A percentile compares a stretch with the other conserved stretches of the same genome.
Evolutionary conservation across 2,113 vertebrate genomes (phyloP).

Genomic region (Brachyistius frenatus): DNA sequence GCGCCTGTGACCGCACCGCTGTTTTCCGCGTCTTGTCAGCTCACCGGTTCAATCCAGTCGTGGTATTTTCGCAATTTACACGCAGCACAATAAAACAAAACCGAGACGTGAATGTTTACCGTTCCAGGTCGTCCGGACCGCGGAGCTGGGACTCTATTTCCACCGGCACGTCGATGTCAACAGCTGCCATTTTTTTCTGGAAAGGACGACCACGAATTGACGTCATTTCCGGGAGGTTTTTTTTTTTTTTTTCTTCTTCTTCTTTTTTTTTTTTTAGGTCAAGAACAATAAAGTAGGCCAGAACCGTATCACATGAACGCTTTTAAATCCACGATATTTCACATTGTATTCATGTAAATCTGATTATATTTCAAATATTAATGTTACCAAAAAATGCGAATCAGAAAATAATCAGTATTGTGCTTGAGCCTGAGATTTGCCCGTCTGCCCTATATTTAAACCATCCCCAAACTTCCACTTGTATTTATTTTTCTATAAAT

Average conservation of each 20-base stretch:
- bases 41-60: not conserved
- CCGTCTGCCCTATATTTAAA: too few relatives aligned
- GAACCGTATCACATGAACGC: too few relatives aligned
- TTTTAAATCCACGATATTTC: too few relatives aligned
- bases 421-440: too few relatives aligned
- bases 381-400: too few relatives aligned
- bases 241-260: not conserved
- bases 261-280: slow-evolving; percentile 39
- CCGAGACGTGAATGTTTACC: slow-evolving; percentile 56
- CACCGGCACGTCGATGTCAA: slow-evolving; percentile 91
- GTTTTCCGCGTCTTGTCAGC: slow-evolving; percentile 23
- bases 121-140: slow-evolving; percentile 80
- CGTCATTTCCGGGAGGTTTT: slow-evolving; percentile 66
- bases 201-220: slow-evolving; percentile 62
- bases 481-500: too few relatives aligned
- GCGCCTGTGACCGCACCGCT: not conserved
- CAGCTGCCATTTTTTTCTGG: slow-evolving; percentile 91
- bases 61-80: not conserved
- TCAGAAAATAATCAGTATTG: too few relatives aligned
- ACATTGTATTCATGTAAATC: too few relatives aligned
- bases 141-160: slow-evolving; percentile 79
- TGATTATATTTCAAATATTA: too few relatives aligned
- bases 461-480: too few relatives aligned
- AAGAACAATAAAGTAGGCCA: slow-evolving; percentile 32
- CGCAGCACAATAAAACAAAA: not conserved